Conservation (phyloP, 2,113 vertebrate genomes). For the Gila orcuttii region DNA sequence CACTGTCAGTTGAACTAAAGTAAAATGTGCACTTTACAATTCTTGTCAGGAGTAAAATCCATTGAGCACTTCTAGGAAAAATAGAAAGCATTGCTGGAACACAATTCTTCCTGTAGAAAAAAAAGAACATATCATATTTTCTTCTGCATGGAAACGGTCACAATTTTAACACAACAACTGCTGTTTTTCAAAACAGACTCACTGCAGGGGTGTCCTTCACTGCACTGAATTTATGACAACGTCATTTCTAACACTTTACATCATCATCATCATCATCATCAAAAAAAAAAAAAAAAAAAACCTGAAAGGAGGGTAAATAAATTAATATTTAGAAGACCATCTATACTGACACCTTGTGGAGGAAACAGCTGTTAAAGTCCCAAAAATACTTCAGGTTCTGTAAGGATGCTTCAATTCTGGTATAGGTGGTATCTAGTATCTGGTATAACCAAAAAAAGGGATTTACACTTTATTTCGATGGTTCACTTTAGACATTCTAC, state of each 20-base stretch:
- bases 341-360: conserved; percentile 41
- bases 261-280: neutral
- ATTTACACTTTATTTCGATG: too few relatives aligned
- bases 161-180: neutral
- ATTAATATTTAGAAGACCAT: neutral
- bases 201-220: neutral
- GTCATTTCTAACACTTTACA: neutral
- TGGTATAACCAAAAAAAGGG: too few relatives aligned
- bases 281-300: neutral
- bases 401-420: neutral
- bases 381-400: neutral
- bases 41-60: neutral
- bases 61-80: conserved; percentile 17
- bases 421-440: too few relatives aligned
- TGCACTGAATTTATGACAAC: neutral
- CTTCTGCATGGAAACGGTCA: neutral
- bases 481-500: too few relatives aligned
- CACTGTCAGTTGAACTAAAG: conserved; percentile 5
- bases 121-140: neutral
- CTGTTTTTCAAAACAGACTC: neutral
- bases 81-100: conserved; percentile 6
- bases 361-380: neutral
- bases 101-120: neutral
- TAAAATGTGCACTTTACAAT: conserved; percentile 7
- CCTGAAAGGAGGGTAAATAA: neutral